Base-by-base conservation (phyloP, 2,888 invertebrate species). In the Chalcosyrphus nemorum region DNA sequence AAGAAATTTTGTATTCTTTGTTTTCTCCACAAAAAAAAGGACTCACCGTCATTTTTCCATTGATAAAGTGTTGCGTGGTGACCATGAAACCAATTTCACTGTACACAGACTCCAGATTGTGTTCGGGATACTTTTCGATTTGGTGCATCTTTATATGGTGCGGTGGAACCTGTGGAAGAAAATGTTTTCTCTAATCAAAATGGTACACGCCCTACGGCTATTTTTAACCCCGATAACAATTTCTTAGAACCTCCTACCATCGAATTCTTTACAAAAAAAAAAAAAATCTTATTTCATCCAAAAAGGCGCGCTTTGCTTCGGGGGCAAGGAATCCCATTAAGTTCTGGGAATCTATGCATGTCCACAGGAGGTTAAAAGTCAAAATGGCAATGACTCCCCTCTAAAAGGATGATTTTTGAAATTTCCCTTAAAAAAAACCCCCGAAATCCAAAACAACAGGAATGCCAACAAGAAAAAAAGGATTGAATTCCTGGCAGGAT, bases 91-190 rank as follows among this genome's bases (percentile, higher is more conserved):
- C 88, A 27, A 91, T 87, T 77, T 89, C 91, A 87, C 90, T 89
- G 86, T 90, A 89, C 35, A 91, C 91, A 6, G 90, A 90, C 82
- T 91, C 91, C 86, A 91, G 86, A 82, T 90, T 90, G 80, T 87
- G 90, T 35, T 90, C 89, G 82, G 89, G 89, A 75, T 89, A 89
- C 72, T 89, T 90, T 84, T 90, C 90, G 65, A 88, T 90, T 87
- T 91, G 90, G 87, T 91, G 90, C 61, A 89, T 90, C 87, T 91
- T 91, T 52, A 91, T 91, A 77, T 91, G 90, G 86, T 91, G 91
- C 15, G 89, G 90, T 19, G 91, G 90, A 41, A 90, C 91, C 90
- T 90, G 86, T 7, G 84, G 32, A 0, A 2, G 11, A 5, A 50
- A 7, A 13, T 1, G 11, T 9, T 11, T 11, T 32, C n/a, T n/a